Percentiles rank a stretch among this genome's conserved stretches.
phyloP scores from a whole-genome alignment of 2,797 vertebrate genomes.

The Lepidocolaptes lacrymiger region DNA sequence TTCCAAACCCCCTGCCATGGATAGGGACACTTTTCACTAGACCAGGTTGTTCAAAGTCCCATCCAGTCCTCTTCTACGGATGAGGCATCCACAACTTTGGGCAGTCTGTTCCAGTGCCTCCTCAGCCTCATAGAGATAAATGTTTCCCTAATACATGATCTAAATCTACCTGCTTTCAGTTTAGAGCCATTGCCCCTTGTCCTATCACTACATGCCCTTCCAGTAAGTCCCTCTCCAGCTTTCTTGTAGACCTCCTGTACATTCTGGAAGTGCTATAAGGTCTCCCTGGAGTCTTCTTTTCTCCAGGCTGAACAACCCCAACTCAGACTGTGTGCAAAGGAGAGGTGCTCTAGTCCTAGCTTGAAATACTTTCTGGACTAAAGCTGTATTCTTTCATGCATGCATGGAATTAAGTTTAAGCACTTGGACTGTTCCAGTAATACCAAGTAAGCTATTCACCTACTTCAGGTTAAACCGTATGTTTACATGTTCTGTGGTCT shows the following conservation, averaged over 20 bases:
- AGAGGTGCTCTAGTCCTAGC: not conserved
- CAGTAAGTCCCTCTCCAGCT: not conserved
- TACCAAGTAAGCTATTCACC: not conserved
- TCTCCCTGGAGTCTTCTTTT: not conserved
- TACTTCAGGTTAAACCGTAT: not conserved
- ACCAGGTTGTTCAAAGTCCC: not conserved
- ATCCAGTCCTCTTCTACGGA: not conserved
- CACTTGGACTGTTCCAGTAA: not conserved
- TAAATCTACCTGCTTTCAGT: not conserved
- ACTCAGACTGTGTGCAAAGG: not conserved
- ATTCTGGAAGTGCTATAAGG: not conserved
- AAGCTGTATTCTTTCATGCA: not conserved
- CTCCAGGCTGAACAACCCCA: not conserved
- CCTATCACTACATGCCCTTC: not conserved
- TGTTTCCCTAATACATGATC: not conserved
- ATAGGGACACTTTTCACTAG: not conserved
- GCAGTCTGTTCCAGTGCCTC: not conserved
- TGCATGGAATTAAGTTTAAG: not conserved
- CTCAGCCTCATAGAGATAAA: not conserved
- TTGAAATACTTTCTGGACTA: not conserved
- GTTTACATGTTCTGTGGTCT: not conserved
- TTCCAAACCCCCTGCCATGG: not conserved
- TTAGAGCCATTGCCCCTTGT: not conserved
- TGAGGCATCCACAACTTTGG: not conserved
- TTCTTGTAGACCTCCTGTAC: not conserved